These are phyloP conservation scores for Pherbina coryleti DNA, from an alignment of 2,888 invertebrate genomes.

Conservation along the genomic window DNA sequence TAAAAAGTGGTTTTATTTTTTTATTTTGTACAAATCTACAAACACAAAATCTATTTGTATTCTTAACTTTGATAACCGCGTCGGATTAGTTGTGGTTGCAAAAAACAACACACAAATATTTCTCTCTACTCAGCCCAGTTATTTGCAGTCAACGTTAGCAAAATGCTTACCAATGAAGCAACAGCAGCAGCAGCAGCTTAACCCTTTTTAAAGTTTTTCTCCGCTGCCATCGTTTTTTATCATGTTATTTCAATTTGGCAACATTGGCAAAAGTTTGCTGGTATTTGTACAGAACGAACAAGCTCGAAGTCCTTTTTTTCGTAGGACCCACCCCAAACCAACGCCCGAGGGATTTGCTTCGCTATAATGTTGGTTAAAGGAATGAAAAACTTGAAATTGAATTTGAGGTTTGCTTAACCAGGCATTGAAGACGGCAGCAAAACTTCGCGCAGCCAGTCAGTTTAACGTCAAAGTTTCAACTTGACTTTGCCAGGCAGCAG, in stretches of 20 bases:
- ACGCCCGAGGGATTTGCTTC: constrained; percentile 9
- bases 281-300: background rate
- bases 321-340: background rate
- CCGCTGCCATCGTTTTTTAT: background rate
- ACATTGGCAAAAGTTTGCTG: constrained; percentile 10
- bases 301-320: background rate
- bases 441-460: constrained; percentile 52
- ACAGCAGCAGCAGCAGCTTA: background rate
- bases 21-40: background rate
- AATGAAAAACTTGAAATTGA: constrained; percentile 63
- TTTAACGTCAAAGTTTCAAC: constrained; percentile 60
- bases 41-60: background rate
- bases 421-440: constrained; percentile 31
- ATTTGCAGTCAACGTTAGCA: background rate
- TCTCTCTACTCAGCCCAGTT: background rate
- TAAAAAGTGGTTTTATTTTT: background rate
- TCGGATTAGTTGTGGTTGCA: constrained; percentile 4
- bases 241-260: background rate
- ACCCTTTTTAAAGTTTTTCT: background rate
- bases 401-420: constrained; percentile 57
- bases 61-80: background rate
- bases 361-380: background rate
- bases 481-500: background rate
- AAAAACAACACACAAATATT: background rate
- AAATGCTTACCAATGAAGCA: background rate